phyloP scores from a whole-genome alignment of 2,113 vertebrate genomes.

The Mesoclemmys tuberculata region DNA sequence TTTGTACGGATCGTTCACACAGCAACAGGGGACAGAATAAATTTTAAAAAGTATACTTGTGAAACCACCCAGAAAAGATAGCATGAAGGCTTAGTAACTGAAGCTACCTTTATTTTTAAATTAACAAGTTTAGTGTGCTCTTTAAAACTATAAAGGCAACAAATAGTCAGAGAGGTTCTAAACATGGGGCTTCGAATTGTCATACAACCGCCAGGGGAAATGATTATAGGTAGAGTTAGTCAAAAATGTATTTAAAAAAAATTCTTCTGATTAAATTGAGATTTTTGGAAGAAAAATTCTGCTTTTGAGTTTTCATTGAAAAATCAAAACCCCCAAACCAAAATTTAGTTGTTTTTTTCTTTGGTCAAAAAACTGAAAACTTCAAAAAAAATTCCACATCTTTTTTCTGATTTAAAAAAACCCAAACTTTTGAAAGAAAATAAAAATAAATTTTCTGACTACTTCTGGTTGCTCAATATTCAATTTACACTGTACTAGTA shows the following conservation, averaged over 20 bases:
- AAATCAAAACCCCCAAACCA: neutral
- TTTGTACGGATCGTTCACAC: neutral
- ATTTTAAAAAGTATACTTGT: neutral
- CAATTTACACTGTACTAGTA: neutral
- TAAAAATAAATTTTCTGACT: neutral
- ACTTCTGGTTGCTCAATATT: neutral
- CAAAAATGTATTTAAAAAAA: neutral
- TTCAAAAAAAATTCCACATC: too few species aligned
- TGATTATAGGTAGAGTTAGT: accelerated
- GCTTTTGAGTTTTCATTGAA: neutral
- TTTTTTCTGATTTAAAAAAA: neutral
- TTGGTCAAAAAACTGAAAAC: too few species aligned
- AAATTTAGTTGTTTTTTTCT: neutral
- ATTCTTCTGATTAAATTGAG: neutral
- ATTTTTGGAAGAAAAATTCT: neutral
- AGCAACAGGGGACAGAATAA: accelerated
- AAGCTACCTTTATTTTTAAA: neutral
- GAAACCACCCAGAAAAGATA: accelerated
- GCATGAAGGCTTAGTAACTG: neutral
- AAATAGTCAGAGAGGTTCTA: neutral
- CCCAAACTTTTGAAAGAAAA: neutral
- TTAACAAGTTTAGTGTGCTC: neutral
- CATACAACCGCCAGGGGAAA: neutral
- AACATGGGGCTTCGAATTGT: neutral
- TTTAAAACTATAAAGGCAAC: neutral